Percentiles rank a stretch among this genome's conserved stretches.
These are phyloP conservation scores for Girardinus metallicus DNA, from an alignment of 2,797 vertebrate genomes.

Conservation along the genomic window DNA sequence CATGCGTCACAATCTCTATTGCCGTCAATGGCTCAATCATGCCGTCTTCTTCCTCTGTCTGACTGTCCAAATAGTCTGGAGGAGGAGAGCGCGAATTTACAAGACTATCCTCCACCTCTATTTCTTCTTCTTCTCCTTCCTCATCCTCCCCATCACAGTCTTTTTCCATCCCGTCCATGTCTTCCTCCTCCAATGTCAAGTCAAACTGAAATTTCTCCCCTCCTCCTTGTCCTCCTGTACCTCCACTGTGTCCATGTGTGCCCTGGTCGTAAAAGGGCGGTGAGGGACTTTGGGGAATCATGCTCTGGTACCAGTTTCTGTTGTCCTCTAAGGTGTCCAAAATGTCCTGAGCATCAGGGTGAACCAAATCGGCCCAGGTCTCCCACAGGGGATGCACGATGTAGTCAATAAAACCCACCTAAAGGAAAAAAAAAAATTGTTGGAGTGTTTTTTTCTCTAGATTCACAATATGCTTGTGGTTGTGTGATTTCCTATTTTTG, in stretches of 20 bases:
- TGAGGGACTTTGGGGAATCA: slow-evolving; percentile 98
- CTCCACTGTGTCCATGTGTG: slow-evolving; percentile 86
- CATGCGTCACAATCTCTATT: slow-evolving; percentile 89
- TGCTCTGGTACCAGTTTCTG: slow-evolving; percentile 99
- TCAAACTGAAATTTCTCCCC: slow-evolving; percentile 98
- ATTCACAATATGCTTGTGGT: not conserved
- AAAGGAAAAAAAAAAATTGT: slow-evolving; percentile 9
- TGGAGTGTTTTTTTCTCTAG: not conserved
- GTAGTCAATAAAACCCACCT: slow-evolving; percentile 99
- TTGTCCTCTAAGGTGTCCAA: slow-evolving; percentile 98
- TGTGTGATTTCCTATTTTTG: not conserved
- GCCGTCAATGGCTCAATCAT: slow-evolving; percentile 78
- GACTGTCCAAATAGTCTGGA: slow-evolving; percentile 68
- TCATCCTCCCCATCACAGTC: slow-evolving; percentile 82
- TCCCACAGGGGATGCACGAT: slow-evolving; percentile 98
- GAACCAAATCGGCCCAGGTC: slow-evolving; percentile 98
- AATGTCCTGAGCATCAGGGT: slow-evolving; percentile 97
- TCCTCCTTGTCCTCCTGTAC: slow-evolving; percentile 67
- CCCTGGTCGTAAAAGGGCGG: slow-evolving; percentile 91
- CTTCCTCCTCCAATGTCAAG: slow-evolving; percentile 95
- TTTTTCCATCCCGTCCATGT: slow-evolving; percentile 91
- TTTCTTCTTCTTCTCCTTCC: slow-evolving; percentile 63
- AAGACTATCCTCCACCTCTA: slow-evolving; percentile 84
- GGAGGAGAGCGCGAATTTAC: slow-evolving; percentile 75
- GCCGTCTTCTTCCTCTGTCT: slow-evolving; percentile 68